These are phyloP conservation scores for Ammodytes dubius DNA, from an alignment of 2,113 vertebrate species.

Conservation along the genomic window DNA sequence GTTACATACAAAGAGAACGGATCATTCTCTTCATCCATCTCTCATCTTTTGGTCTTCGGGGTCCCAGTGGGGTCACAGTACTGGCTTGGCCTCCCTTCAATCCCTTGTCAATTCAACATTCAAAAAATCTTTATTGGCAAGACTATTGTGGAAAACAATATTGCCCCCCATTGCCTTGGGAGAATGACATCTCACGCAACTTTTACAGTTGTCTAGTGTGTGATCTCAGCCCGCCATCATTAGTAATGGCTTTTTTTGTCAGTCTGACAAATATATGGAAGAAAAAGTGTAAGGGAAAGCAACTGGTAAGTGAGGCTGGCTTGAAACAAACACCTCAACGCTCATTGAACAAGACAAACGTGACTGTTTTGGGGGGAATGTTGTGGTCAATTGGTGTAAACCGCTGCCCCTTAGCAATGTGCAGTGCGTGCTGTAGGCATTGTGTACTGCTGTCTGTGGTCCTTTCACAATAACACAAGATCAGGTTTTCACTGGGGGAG, in stretches of 20 bases:
- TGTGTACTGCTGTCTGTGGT: constrained; percentile 51
- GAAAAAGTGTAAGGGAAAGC: background rate
- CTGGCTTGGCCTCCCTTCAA: constrained; percentile 68
- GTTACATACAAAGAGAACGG: constrained; percentile 27
- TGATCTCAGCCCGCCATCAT: background rate
- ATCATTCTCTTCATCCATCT: constrained; percentile 36
- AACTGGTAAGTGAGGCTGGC: background rate
- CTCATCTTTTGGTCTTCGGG: constrained; percentile 25
- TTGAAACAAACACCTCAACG: background rate
- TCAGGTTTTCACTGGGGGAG: constrained; percentile 73
- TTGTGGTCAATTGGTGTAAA: constrained; percentile 24
- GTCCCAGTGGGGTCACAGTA: constrained; percentile 63
- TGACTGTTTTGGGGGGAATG: constrained; percentile 10
- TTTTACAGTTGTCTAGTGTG: constrained; percentile 24
- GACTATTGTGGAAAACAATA: no score
- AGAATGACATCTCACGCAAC: constrained; percentile 45
- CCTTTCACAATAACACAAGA: constrained; percentile 75
- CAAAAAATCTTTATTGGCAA: no score
- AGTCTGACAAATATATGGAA: background rate
- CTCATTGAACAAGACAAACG: constrained; percentile 22
- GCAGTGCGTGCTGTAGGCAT: constrained; percentile 21
- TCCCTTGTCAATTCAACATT: background rate
- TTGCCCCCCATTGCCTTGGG: constrained; percentile 25
- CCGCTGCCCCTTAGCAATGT: background rate
- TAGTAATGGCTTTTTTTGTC: background rate